phyloP scores from a whole-genome alignment of 1,140 invertebrate genomes.

The Sarcophaga peregrina region DNA sequence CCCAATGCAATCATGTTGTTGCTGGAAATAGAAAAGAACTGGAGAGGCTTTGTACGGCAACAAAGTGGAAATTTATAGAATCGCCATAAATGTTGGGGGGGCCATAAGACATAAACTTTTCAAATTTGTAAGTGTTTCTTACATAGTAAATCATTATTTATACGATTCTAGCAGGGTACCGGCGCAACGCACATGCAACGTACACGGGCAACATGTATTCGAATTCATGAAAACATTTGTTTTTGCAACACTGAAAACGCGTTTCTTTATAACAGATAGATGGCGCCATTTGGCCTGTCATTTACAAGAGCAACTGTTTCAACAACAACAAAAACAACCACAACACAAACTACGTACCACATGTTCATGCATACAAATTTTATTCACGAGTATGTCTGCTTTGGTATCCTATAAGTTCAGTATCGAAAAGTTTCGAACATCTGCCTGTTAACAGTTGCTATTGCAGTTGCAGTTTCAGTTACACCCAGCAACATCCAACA shows the following conservation, averaged over 20 bases:
- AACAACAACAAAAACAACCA: background rate
- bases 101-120: slow-evolving; percentile 33
- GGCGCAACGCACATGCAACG: background rate
- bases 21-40: background rate
- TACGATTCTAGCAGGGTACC: background rate
- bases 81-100: background rate
- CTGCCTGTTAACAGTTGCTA: slow-evolving; percentile 33
- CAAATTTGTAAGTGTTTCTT: slow-evolving; percentile 36
- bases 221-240: slow-evolving; percentile 11
- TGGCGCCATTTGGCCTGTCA: slow-evolving; percentile 35
- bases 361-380: background rate
- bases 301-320: slow-evolving; percentile 31
- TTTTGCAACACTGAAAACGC: background rate
- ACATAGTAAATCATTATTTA: slow-evolving; percentile 33
- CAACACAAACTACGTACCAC: background rate
- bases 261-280: slow-evolving; percentile 27
- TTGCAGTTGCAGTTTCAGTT: background rate
- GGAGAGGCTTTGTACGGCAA: background rate
- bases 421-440: too few species aligned
- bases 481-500: too few species aligned
- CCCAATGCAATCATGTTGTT: background rate
- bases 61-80: background rate
- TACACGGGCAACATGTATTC: background rate
- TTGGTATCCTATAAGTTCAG: too few species aligned
- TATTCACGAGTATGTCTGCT: background rate